A percentile compares a stretch with the other conserved stretches of the same genome.
phyloP scores from a whole-genome alignment of 2,888 invertebrate species.

The Aromia moschata region DNA sequence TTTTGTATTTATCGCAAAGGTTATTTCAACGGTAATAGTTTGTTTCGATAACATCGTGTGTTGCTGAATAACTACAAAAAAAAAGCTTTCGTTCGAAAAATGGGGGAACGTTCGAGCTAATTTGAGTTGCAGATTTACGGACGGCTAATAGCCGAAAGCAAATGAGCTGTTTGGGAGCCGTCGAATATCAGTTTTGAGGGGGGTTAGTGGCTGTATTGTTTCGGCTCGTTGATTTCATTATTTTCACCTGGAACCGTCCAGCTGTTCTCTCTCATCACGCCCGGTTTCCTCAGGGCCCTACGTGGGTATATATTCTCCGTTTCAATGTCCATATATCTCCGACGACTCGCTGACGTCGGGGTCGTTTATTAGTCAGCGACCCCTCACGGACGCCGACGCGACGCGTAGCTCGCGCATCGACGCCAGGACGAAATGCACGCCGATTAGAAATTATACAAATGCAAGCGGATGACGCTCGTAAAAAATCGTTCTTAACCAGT shows the following conservation, averaged over 20 bases:
- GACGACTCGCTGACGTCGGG: conserved; percentile 54
- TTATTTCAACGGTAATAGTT: no score
- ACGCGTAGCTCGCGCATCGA: no score
- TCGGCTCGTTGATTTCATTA: conserved; percentile 61
- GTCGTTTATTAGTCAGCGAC: conserved; percentile 59
- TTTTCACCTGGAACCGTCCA: conserved; percentile 63
- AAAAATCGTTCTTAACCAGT: no score
- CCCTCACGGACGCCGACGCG: conserved; percentile 34
- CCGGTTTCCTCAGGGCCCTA: conserved; percentile 51
- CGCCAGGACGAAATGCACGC: no score
- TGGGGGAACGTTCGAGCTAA: no score
- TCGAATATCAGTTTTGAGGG: conserved; percentile 32
- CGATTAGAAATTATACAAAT: no score
- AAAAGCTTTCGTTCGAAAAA: no score
- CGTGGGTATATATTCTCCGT: conserved; percentile 55
- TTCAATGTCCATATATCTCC: conserved; percentile 62
- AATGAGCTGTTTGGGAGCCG: conserved; percentile 41
- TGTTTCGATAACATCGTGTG: no score
- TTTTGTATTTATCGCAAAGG: no score
- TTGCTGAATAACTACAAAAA: no score
- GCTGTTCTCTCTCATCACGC: conserved; percentile 61
- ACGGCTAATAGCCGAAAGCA: conserved; percentile 34
- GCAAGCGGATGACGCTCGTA: no score
- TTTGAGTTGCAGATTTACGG: conserved; percentile 20
- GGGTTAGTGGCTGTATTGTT: conserved; percentile 55